Conservation (phyloP, 2,888 invertebrate genomes). For the Sarcophaga caerulescens region DNA sequence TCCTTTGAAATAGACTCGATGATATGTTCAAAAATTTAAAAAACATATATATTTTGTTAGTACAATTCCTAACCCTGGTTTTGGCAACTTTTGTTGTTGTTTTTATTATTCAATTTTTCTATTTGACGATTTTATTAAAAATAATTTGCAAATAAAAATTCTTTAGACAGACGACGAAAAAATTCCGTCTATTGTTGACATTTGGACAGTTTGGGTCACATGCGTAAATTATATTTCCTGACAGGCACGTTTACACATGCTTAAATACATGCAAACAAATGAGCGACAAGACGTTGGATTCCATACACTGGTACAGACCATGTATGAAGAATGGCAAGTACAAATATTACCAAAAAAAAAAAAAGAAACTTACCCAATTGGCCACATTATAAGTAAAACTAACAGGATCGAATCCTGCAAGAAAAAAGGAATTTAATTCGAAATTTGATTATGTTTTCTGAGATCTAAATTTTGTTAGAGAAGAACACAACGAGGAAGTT, state of each 20-base stretch:
- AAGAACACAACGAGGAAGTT: too few species aligned
- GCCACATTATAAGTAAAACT: too few species aligned
- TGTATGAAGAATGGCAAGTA: too few species aligned
- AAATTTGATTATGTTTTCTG: too few species aligned
- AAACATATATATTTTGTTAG: background rate
- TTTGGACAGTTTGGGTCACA: slow-evolving; percentile 64
- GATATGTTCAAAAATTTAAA: too few species aligned
- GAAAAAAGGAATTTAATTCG: too few species aligned
- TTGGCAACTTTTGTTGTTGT: slow-evolving; percentile 10
- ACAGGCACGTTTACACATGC: slow-evolving; percentile 43
- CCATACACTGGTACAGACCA: slow-evolving; percentile 4
- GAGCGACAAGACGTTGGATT: slow-evolving; percentile 33
- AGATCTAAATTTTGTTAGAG: too few species aligned
- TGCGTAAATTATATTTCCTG: slow-evolving; percentile 70
- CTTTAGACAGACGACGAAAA: slow-evolving; percentile 27
- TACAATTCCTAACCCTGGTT: slow-evolving; percentile 45
- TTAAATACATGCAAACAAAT: slow-evolving; percentile 5
- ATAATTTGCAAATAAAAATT: slow-evolving; percentile 49
- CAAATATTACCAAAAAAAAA: too few species aligned
- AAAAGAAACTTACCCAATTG: too few species aligned
- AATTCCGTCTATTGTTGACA: slow-evolving; percentile 54
- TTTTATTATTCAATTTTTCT: background rate
- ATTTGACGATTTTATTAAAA: background rate
- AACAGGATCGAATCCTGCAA: too few species aligned
- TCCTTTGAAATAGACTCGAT: too few species aligned